Evolutionary conservation across 2,113 vertebrate genomes (phyloP).

Genomic region (Dipodomys spectabilis): DNA sequence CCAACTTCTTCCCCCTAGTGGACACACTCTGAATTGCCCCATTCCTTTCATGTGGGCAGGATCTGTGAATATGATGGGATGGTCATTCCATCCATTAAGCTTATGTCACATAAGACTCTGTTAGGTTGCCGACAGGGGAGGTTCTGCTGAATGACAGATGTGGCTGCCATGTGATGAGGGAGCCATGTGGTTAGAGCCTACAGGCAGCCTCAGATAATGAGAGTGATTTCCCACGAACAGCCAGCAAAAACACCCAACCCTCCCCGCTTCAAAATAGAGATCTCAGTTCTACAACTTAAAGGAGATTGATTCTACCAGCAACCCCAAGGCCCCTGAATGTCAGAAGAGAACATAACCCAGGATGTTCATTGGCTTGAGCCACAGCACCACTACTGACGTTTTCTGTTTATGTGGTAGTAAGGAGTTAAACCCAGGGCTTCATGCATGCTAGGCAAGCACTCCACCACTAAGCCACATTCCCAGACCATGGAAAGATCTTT

Average conservation of each 20-base stretch:
- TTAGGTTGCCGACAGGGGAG: no score
- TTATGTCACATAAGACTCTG: neutral
- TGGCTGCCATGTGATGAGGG: neutral
- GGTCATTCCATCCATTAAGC: neutral
- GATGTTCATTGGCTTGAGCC: neutral
- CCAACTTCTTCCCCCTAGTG: neutral
- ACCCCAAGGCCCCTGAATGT: neutral
- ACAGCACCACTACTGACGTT: no score
- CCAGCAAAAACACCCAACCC: neutral
- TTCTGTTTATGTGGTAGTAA: no score
- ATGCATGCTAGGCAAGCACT: no score
- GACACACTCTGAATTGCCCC: neutral
- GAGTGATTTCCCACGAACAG: neutral
- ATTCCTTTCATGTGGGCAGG: neutral
- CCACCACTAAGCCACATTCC: no score
- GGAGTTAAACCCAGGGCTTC: no score
- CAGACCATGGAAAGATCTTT: no score
- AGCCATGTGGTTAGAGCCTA: neutral
- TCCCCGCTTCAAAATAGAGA: no score
- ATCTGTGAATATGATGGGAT: neutral
- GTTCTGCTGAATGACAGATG: neutral
- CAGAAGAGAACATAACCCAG: neutral
- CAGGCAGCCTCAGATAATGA: neutral
- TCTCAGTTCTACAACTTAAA: neutral
- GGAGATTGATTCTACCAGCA: neutral